Base-by-base conservation (phyloP, 2,888 invertebrate genomes). In the Synanthedon tipuliformis region DNA sequence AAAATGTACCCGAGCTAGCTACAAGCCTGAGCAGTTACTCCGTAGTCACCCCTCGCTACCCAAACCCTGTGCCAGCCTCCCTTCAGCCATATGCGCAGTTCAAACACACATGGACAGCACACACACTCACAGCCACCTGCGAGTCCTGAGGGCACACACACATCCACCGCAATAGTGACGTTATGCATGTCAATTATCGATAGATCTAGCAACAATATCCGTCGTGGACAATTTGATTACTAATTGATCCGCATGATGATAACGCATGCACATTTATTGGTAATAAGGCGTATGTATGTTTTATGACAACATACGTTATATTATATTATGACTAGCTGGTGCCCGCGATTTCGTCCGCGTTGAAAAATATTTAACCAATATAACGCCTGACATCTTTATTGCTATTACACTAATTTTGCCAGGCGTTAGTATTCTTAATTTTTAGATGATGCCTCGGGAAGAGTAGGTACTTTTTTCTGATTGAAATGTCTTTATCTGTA, bases 1-100 rank as follows among this genome's bases (percentile, higher is more conserved):
- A 86, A 87, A 87, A 86, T 83, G 84, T 87, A 84, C 82, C 34
- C 79, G 71, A 81, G 81, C 82, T 80, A 81, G 84, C 81, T 84
- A 81, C 83, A 79, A 81, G 80, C 82, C 77, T 77, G 82, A 84
- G 83, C 85, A 82, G 85, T 83, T 81, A 81, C 78, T 80, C 74
- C 69, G 63, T 68, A 66, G 65, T 72, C 73, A 71, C 62, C 59
- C 66, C 58, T 66, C 62, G 61, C 58, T 57, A 61, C 61, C 58
- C 56, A 59, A 61, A 52, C 59, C 52, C 54, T 60, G 34, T 34
- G 60, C 68, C 64, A 60, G 61, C 58, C 57, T 56, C 64, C 56
- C 57, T 13, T 34, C 10, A 12, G 41, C 51, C 41, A 51, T 50
- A 50, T 50, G 53, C 52, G 53, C 52, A 53, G 48, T 48, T 49